These are phyloP conservation scores for Lydus trimaculatus DNA, from an alignment of 2,888 invertebrate genomes.

Conservation along the genomic window DNA sequence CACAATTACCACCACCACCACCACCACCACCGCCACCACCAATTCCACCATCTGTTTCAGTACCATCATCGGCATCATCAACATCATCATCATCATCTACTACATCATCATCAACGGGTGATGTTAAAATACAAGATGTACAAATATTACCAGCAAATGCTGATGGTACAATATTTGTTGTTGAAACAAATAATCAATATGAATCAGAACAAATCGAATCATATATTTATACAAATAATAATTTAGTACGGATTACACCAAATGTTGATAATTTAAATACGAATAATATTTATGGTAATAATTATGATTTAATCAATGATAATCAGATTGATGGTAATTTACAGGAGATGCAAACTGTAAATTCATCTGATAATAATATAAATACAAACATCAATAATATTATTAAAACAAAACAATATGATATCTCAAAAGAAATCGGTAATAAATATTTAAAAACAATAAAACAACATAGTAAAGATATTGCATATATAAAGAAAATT, in stretches of 20 bases:
- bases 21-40: conserved; percentile 25
- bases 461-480: conserved; percentile 53
- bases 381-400: conserved; percentile 8
- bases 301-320: conserved; percentile 1
- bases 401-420: conserved; percentile 13
- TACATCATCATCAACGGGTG: conserved; percentile 18
- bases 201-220: conserved; percentile 48
- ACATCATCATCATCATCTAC: conserved; percentile 21
- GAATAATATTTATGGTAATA: conserved; percentile 12
- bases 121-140: conserved; percentile 38
- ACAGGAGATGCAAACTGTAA: background rate
- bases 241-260: conserved; percentile 40
- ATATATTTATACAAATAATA: conserved; percentile 53
- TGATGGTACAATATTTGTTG: conserved; percentile 53
- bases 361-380: background rate
- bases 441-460: conserved; percentile 50
- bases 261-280: conserved; percentile 16
- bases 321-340: background rate
- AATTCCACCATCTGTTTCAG: background rate
- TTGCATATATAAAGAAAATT: conserved; percentile 51
- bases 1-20: conserved; percentile 15
- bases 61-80: conserved; percentile 1
- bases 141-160: conserved; percentile 52
- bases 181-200: conserved; percentile 49
- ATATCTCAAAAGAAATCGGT: conserved; percentile 28